These are phyloP conservation scores for Panthera leo DNA, from an alignment of 2,113 vertebrate species.

Conservation along the genomic window DNA sequence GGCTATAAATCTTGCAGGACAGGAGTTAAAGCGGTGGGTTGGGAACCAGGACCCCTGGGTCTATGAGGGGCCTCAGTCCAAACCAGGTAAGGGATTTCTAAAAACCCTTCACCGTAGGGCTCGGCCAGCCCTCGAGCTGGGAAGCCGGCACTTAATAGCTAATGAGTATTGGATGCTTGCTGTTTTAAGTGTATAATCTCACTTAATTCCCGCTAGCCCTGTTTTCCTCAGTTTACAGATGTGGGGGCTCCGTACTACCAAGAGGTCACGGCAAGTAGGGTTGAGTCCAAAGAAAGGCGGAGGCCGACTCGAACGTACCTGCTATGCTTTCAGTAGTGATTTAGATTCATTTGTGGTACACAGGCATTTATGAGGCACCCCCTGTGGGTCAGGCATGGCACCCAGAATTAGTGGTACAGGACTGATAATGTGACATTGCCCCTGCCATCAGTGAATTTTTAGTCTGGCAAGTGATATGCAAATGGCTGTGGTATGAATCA, in stretches of 20 bases:
- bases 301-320: not conserved
- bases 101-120: not conserved
- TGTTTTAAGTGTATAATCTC: slow-evolving; percentile 22
- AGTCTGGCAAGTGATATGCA: not conserved
- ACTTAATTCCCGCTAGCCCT: not conserved
- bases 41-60: slow-evolving; percentile 59
- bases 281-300: not conserved
- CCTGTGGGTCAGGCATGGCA: accelerated
- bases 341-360: not conserved
- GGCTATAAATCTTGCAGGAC: slow-evolving; percentile 71
- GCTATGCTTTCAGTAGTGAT: not conserved
- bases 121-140: not conserved
- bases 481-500: not conserved
- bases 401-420: not conserved
- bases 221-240: not conserved
- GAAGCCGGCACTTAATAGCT: not conserved
- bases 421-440: not conserved
- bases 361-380: not conserved
- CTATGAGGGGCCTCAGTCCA: not conserved
- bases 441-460: not conserved
- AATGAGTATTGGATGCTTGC: not conserved
- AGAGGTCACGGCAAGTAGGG: not conserved
- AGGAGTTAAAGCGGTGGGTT: slow-evolving; percentile 8
- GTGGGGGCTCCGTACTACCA: not conserved
- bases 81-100: not conserved